Evolutionary conservation across 2,888 invertebrate genomes (phyloP), one percentile per base, ranked within the genome.

Genomic region (Limnephilus rhombicus): DNA sequence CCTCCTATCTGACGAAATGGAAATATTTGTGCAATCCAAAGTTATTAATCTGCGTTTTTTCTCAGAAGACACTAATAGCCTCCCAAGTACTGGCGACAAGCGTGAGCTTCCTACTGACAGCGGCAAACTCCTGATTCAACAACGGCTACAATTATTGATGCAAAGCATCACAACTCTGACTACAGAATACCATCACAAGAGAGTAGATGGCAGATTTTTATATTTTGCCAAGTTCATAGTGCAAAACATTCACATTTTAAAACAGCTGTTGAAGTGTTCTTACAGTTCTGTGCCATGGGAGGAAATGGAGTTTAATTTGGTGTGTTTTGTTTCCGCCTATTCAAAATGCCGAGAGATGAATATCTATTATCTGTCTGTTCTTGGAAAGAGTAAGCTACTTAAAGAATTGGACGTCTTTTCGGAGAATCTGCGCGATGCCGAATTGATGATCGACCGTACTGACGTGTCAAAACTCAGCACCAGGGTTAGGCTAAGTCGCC

Each of bases 301-400:
- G 41, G 89, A 89, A 80, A 89, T 89, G n/a, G 80, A 80, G 37
- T 89, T 89, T 41, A 80, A 41, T 34, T 41, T 89, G 24, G 41
- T 80, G 37, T 12, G 15, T 24, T 80, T 80, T n/a, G 41, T 89
- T n/a, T 80, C 80, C 11, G 13, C 80, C 12, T 31, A 89, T 12
- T 31, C 68, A 18, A 68, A 89, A 31, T 31, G 15, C 3, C 80
- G 80, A 34, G 37, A 37, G 24, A 89, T 31, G 9, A 89, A 89
- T 37, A 24, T 89, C 12, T 89, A 80, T 37, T 89, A 68, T 13
- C 29, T 24, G 24, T 53, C 89, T 15, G 80, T 80, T 7, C 37
- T 49, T 49, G 49, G 49, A 49, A 49, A 49, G 49, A 49, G 13
- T 49, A 49, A 49, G 49, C 12, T 49, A 13, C 49, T 49, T 49